These are phyloP conservation scores for Phacellophora camtschatica DNA, from an alignment of 30 jellyfish, hydroid and myxozoan genomes.

Conservation along the genomic window DNA sequence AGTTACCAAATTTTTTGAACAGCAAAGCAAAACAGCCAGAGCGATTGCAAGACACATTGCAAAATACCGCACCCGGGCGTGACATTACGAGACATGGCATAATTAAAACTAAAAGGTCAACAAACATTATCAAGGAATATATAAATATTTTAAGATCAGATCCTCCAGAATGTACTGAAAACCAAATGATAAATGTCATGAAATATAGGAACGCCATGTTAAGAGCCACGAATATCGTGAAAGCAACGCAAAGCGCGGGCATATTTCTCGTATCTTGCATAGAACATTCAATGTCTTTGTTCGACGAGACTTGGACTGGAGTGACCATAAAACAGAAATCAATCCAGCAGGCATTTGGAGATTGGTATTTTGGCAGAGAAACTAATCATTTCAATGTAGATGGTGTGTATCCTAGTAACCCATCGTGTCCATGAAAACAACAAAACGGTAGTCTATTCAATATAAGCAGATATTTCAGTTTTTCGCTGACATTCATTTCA, in stretches of 20 bases:
- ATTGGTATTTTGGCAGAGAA: slow-evolving; percentile 92
- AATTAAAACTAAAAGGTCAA: slow-evolving; percentile 77
- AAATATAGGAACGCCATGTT: slow-evolving; percentile 88
- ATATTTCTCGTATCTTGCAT: slow-evolving; percentile 92
- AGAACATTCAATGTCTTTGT: slow-evolving; percentile 93
- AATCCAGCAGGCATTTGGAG: slow-evolving; percentile 97
- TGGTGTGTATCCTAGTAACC: slow-evolving; percentile 96
- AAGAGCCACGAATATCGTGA: slow-evolving; percentile 76
- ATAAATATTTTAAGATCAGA: slow-evolving; percentile 95
- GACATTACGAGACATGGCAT: slow-evolving; percentile 16
- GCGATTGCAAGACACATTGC: background rate
- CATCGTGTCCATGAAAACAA: slow-evolving; percentile 96
- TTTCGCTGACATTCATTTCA: too few relatives aligned
- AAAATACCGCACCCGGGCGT: background rate
- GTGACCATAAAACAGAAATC: slow-evolving; percentile 84
- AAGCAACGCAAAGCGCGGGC: slow-evolving; percentile 83
- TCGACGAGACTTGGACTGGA: slow-evolving; percentile 99
- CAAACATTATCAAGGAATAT: slow-evolving; percentile 93
- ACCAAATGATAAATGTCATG: slow-evolving; percentile 86
- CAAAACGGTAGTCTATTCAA: too few relatives aligned
- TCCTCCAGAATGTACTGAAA: slow-evolving; percentile 99
- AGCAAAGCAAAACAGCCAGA: background rate
- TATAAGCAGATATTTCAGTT: too few relatives aligned
- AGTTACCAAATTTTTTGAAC: slow-evolving; percentile 15
- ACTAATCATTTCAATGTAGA: slow-evolving; percentile 72